Evolutionary conservation across 2,888 invertebrate genomes (phyloP), one percentile per base, ranked within the genome.

Genomic region (Terebella lapidaria): DNA sequence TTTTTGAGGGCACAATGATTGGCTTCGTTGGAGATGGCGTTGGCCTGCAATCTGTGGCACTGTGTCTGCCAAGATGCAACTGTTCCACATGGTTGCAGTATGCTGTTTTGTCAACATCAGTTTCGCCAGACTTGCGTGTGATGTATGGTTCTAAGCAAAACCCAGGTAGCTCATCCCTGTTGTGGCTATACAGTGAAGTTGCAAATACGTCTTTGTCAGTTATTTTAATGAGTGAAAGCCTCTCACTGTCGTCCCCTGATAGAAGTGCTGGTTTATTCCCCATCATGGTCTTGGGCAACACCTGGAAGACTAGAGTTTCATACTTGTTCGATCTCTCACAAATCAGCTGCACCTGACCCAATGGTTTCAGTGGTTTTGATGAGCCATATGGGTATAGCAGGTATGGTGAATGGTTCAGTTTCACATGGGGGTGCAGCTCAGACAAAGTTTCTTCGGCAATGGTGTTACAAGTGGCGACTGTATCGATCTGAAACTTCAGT

Each of bases 191-290:
- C n/a, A n/a, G n/a, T n/a, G n/a, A n/a, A n/a, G n/a, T 51, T 25
- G 56, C 22, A 27, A 56, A 46, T 10, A 56, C 56, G 10, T 56
- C 27, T 45, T 26, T 15, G 27, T 26, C n/a, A 28, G 24, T 46
- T 25, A 46, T 30, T 18, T 45, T 46, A 18, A 46, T 46, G 46
- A 56, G 46, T 22, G 45, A 24, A n/a, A 56, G 42, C 29, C 26
- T 45, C n/a, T 35, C 45, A 56, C 45, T 45, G 45, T 56, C 45
- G 2, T 3, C 24, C 26, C 45, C 46, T 15, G 28, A 28, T 26
- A 56, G n/a, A 15, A 56, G 45, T 45, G 56, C 35, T 24, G 45
- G 56, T 26, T 56, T 56, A 52, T 52, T 26, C 24, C 15, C 52
- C 52, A 52, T 52, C 22, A 52, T 3, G 2, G 2, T 25, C 3